These are phyloP conservation scores for Bombus terrestris DNA, from an alignment of 1,140 invertebrate species.

Conservation along the genomic window DNA sequence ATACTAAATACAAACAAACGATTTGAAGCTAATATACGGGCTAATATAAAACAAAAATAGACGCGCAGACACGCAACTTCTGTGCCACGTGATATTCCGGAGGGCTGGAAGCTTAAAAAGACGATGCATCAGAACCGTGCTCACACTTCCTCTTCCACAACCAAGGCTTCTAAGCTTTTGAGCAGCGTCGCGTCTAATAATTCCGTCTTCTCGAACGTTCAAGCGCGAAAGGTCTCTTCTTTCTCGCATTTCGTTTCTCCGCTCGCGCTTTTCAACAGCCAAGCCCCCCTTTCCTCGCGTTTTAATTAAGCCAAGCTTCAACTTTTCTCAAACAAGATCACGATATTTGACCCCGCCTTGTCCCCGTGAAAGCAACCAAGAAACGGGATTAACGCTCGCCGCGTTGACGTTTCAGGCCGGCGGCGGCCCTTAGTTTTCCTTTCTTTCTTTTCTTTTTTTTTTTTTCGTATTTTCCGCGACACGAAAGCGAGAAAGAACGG, in stretches of 20 bases:
- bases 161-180: not conserved
- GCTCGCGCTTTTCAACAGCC: not conserved
- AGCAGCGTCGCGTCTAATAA: not conserved
- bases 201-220: not conserved
- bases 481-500: not conserved
- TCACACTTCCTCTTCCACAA: too few relatives aligned
- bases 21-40: too few relatives aligned
- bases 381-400: constrained; percentile 39
- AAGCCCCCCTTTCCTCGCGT: not conserved
- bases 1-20: too few relatives aligned
- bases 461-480: not conserved
- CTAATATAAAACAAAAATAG: not conserved
- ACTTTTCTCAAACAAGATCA: constrained; percentile 18
- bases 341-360: not conserved
- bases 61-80: not conserved
- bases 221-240: not conserved
- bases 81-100: not conserved
- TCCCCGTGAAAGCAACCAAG: constrained; percentile 5
- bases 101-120: not conserved
- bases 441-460: not conserved
- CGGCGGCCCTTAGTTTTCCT: not conserved
- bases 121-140: not conserved
- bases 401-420: constrained; percentile 1
- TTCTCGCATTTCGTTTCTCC: not conserved
- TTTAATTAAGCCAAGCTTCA: constrained; percentile 46